Evolutionary conservation across 2,888 invertebrate species (phyloP), one percentile per base, ranked within the genome.

Genomic region (Ophion slaviceki): DNA sequence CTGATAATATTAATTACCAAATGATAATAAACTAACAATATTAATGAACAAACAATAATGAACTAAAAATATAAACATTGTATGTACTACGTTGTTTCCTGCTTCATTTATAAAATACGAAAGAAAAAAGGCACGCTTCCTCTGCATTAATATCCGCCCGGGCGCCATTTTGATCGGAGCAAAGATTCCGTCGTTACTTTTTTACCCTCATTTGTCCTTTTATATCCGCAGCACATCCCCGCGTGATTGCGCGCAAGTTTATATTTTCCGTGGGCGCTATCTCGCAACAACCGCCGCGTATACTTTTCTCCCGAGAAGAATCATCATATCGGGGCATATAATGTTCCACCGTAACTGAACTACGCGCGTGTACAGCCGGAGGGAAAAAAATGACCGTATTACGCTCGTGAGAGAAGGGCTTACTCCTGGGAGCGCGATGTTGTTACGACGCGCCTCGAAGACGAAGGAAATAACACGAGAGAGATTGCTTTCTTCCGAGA

Each of bases 171-270:
- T 61, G 61, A 61, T 20, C 20, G 61, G 8, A 24, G 24, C 20
- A 20, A 8, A 20, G 61, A n/a, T 62, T 28, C 11, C 61, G 47
- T 67, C 24, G 71, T 77, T 84, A 66, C 24, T 66, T 45, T 36
- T 57, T 76, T 59, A 76, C 64, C 66, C 71, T 84, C 70, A 67
- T 84, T 80, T 28, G 20, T 72, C 20, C 70, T 70, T 78, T 72
- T 72, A 77, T 84, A 72, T 80, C 61, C 75, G 47, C 6, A 57
- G 24, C 53, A 61, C 71, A 67, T 61, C 53, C 64, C 47, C 47
- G 40, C 74, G 57, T 71, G 36, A 61, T 66, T 80, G 70, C 80
- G 62, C 45, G 24, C 71, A 75, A 75, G 64, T 84, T 53, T 76
- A 71, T 84, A 32, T 67, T 80, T 66, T 57, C 53, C 59, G 70